phyloP scores from a whole-genome alignment of 2,797 vertebrate species.

The Spondyliosoma cantharus region DNA sequence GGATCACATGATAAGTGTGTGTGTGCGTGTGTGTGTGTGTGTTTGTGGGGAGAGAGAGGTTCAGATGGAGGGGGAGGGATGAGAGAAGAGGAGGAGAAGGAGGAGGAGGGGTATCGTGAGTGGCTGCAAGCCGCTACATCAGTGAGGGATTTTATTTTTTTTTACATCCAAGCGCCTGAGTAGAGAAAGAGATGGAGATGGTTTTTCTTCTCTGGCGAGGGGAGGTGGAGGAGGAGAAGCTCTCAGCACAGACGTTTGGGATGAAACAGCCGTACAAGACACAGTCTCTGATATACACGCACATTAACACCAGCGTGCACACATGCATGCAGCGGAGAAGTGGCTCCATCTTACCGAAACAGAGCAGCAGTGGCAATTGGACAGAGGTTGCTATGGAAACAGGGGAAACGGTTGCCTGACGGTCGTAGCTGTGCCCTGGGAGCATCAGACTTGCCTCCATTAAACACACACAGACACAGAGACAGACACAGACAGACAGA shows the following conservation, averaged over 20 bases:
- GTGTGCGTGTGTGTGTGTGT: conserved; percentile 41
- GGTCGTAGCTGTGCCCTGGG: conserved; percentile 87
- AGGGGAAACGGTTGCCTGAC: conserved; percentile 92
- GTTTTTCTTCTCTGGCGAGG: conserved; percentile 47
- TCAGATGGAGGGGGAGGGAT: conserved; percentile 56
- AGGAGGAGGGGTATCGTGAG: conserved; percentile 72
- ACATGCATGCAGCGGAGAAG: conserved; percentile 49
- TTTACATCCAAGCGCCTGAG: conserved; percentile 28
- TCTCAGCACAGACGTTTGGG: conserved; percentile 59
- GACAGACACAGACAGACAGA: conserved; percentile 8
- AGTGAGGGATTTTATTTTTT: conserved; percentile 64
- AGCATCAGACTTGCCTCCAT: conserved; percentile 83
- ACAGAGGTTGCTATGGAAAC: conserved; percentile 98
- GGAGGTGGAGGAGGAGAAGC: conserved; percentile 67
- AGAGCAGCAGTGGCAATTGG: conserved; percentile 87
- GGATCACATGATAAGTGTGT: conserved; percentile 84
- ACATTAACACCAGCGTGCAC: conserved; percentile 39
- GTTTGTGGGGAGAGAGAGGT: conserved; percentile 39
- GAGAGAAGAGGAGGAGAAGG: conserved; percentile 50
- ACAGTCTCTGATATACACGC: conserved; percentile 48
- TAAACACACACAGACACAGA: conserved; percentile 50
- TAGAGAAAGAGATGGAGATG: conserved; percentile 74
- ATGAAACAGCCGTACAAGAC: conserved; percentile 53
- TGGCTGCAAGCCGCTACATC: conserved; percentile 76
- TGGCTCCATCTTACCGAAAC: conserved; percentile 84